Base-by-base conservation (phyloP, 2,888 invertebrate genomes). In the Dryocosmus kuriphilus region DNA sequence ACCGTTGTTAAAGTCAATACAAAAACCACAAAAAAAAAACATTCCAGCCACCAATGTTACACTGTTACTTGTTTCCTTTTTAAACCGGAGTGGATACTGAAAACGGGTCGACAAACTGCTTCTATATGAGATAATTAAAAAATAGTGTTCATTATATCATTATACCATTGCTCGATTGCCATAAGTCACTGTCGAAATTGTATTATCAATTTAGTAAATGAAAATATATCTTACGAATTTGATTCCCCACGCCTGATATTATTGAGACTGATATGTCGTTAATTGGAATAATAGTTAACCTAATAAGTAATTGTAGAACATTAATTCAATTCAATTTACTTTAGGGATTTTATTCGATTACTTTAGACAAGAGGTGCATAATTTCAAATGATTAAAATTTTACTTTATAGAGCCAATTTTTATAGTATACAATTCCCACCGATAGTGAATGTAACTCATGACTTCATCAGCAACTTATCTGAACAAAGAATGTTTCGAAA, bases 21-120 rank as follows among this genome's bases (percentile, higher is more conserved):
- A 46, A 71, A 51, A 51, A 71, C n/a, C 71, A 71, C 71, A 71
- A 51, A 51, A 57, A 38, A 51, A 57, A 71, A 71, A 71, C 71
- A 71, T 71, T 71, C 71, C 71, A 71, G 46, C 71, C 71, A 71
- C 71, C 71, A 71, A 71, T 71, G 65, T 71, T 71, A 71, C 71
- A 71, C 51, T 71, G 71, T 71, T 71, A 71, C 71, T 71, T 71
- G 22, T 51, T 57, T 57, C 11, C n/a, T 71, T 71, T 51, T 51
- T 30, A 30, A 71, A 51, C n/a, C 19, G 30, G 80, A 83, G 85
- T 82, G 85, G 83, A 86, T 83, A 88, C 84, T 82, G 84, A 73
- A 78, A 87, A 85, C 79, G 80, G 80, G 74, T 51, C 71, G 71
- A 51, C 6, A 30, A 71, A 51, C 30, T 71, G 14, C 57, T 57